A percentile compares a stretch with the other conserved stretches of the same genome.
Conservation (phyloP, 2,888 invertebrate genomes). For the Machimus rusticus region DNA sequence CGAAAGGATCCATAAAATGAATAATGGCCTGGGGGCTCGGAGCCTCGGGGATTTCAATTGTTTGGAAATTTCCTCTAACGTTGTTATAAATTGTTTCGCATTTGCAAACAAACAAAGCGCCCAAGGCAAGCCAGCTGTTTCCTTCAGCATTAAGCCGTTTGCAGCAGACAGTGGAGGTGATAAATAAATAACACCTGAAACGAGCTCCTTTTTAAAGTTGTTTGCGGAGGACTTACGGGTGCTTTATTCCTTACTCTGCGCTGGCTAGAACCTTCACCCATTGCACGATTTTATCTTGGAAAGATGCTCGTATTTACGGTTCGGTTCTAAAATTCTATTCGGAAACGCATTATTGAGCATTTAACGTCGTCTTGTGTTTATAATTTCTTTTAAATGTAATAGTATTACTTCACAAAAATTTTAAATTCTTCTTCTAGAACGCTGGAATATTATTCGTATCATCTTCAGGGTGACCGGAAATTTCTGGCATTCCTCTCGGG, state of each 20-base stretch:
- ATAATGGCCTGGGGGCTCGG: background rate
- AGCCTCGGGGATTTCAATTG: constrained; percentile 17
- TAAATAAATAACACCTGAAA: background rate
- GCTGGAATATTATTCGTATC: too few relatives aligned
- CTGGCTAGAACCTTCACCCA: background rate
- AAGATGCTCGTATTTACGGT: too few relatives aligned
- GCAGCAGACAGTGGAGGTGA: background rate
- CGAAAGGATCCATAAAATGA: constrained; percentile 12
- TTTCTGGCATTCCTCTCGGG: too few relatives aligned
- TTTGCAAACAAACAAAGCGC: background rate
- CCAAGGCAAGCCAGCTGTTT: background rate
- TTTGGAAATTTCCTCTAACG: constrained; percentile 1
- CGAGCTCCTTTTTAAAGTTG: background rate
- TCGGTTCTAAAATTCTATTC: too few relatives aligned
- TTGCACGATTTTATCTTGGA: too few relatives aligned
- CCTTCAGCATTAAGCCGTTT: background rate
- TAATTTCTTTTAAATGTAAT: too few relatives aligned
- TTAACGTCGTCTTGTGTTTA: too few relatives aligned
- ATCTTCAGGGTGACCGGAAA: too few relatives aligned
- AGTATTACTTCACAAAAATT: too few relatives aligned
- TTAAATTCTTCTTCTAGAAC: too few relatives aligned
- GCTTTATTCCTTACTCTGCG: background rate
- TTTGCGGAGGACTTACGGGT: background rate
- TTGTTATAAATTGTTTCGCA: constrained; percentile 29
- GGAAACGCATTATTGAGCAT: too few relatives aligned